Evolutionary conservation across 1,140 invertebrate species (phyloP).

Genomic region (Orchestia grillus): DNA sequence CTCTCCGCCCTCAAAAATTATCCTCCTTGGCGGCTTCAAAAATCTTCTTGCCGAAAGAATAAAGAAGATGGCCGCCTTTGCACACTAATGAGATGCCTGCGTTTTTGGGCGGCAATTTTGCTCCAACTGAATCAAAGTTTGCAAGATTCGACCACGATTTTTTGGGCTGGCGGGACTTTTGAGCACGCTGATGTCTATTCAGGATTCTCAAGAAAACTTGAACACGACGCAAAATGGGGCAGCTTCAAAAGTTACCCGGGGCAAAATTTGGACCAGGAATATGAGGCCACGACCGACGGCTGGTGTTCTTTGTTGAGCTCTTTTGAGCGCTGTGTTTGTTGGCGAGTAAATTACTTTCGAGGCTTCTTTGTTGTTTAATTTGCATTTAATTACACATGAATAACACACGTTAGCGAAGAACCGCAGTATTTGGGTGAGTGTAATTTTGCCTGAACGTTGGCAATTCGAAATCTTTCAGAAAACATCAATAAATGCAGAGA

Average conservation of each 20-base stretch:
- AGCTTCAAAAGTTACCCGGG: slow-evolving; percentile 46
- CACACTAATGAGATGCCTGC: slow-evolving; percentile 55
- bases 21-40: slow-evolving; percentile 51
- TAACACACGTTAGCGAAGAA: background rate
- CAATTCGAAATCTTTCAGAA: background rate
- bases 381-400: background rate
- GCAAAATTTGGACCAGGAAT: slow-evolving; percentile 47
- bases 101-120: slow-evolving; percentile 41
- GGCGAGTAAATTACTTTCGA: slow-evolving; percentile 40
- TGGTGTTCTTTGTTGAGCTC: slow-evolving; percentile 22
- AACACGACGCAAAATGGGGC: slow-evolving; percentile 44
- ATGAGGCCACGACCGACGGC: slow-evolving; percentile 53
- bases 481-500: background rate
- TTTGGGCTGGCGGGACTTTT: slow-evolving; percentile 20
- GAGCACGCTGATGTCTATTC: slow-evolving; percentile 54
- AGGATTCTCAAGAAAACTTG: slow-evolving; percentile 48
- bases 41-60: slow-evolving; percentile 35
- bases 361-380: slow-evolving; percentile 49
- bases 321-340: slow-evolving; percentile 43
- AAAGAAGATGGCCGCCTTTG: slow-evolving; percentile 56
- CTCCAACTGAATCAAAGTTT: slow-evolving; percentile 56
- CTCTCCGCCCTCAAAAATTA: slow-evolving; percentile 13
- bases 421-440: background rate
- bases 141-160: slow-evolving; percentile 52
- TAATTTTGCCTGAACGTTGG: background rate